Base-by-base conservation (phyloP, 1,140 invertebrate species). In the Paralvinella palmiformis region DNA sequence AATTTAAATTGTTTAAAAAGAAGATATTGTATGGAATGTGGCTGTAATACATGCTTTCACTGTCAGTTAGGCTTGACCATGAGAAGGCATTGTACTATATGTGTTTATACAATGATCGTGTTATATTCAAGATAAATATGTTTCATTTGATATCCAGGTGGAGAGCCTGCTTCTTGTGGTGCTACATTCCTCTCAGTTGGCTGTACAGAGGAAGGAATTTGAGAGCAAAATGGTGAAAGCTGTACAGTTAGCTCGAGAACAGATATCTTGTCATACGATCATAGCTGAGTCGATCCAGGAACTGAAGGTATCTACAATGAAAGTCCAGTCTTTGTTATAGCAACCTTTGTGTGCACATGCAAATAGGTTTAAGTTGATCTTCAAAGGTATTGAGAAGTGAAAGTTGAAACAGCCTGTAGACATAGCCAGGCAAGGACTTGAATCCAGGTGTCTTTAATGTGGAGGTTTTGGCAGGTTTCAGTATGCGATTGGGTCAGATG, bases 251-350 rank as follows among this genome's bases (percentile, higher is more conserved):
- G 68, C 76, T 5, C 75, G 79, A 59, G 83, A 83, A 59, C 79
- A 83, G 66, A 82, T 78, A n/a, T 78, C 83, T 10, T 83, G 82
- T 66, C 83, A 84, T 69, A 77, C 84, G n/a, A 79, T 82, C 41
- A 84, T 87, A 45, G 82, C 84, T n/a, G 82, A 85, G 59, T 84
- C 86, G 3, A 81, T 88, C n/a, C 75, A 79, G 24, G 76, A 84
- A 10, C 82, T 89, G 7, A 89, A 87, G 80, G 83, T 87, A 74
- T 73, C 64, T 10, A 29, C 13, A n/a, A n/a, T n/a, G n/a, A n/a
- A n/a, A 15, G n/a, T 13, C 37, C n/a, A 44, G 13, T 44, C n/a
- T 44, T 13, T 44, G 13, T 44, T 44, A 44, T 44, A 15, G 13
- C 37, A 44, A 13, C 37, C 13, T 44, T 44, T 0, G 37, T 44